These are phyloP conservation scores for Ephialtes manifestator DNA, from an alignment of 2,888 invertebrate species.

Conservation along the genomic window DNA sequence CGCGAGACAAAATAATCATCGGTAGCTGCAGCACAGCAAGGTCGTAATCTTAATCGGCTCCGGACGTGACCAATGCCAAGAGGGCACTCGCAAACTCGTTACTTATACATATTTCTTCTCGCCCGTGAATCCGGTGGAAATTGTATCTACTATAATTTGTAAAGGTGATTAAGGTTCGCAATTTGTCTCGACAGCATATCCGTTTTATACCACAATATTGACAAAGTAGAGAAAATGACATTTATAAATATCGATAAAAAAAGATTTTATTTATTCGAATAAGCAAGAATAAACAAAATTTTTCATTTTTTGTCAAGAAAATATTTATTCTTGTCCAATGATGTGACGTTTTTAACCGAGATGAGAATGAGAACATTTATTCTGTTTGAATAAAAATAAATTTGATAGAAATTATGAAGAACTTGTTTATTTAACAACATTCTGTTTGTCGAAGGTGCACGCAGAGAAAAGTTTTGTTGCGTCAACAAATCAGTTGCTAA, in stretches of 20 bases:
- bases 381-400: too few species aligned
- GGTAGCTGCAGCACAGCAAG: conserved; percentile 28
- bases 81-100: conserved; percentile 32
- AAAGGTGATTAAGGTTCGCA: conserved; percentile 41
- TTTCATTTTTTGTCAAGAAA: too few species aligned
- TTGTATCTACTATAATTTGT: conserved; percentile 36
- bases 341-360: too few species aligned
- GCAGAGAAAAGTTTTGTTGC: too few species aligned
- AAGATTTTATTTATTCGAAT: too few species aligned
- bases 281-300: too few species aligned
- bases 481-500: too few species aligned
- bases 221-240: not conserved
- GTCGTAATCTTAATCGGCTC: conserved; percentile 51
- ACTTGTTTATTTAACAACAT: too few species aligned
- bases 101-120: conserved; percentile 34
- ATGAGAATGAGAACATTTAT: too few species aligned
- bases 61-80: conserved; percentile 59
- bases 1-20: conserved; percentile 27
- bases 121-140: conserved; percentile 44
- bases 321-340: too few species aligned
- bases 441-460: too few species aligned
- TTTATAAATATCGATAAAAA: not conserved
- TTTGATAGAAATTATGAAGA: too few species aligned
- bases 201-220: conserved; percentile 33
- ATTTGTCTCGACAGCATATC: conserved; percentile 37